Conservation (phyloP, 2,888 invertebrate genomes). For the Salticus scenicus region DNA sequence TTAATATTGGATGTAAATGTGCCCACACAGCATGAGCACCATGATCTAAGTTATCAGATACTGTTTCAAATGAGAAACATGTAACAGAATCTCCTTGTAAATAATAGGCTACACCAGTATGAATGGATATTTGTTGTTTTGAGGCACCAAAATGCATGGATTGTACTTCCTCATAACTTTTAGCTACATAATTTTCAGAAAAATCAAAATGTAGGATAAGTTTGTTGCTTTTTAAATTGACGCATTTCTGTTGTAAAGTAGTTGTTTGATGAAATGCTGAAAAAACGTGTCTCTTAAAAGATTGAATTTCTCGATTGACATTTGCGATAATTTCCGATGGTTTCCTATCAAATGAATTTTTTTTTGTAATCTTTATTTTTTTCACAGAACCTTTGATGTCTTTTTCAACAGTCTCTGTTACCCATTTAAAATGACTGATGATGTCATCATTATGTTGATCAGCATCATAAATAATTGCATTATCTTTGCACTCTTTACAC, state of each 20-base stretch:
- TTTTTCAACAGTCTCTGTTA: not conserved
- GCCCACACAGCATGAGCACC: slow-evolving; percentile 13
- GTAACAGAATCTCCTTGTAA: not conserved
- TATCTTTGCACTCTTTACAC: not conserved
- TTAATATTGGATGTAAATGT: not conserved
- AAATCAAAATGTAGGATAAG: not conserved
- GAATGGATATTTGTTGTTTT: not conserved
- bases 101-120: not conserved
- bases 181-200: not conserved
- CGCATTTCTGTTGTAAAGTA: not conserved
- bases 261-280: not conserved
- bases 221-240: not conserved
- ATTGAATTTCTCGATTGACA: not conserved
- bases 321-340: not conserved
- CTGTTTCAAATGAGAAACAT: not conserved
- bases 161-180: slow-evolving; percentile 5
- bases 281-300: slow-evolving; percentile 4
- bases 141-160: slow-evolving; percentile 5
- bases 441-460: not conserved
- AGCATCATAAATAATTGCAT: too few species aligned
- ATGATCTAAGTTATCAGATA: not conserved
- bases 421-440: not conserved
- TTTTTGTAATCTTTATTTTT: not conserved
- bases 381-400: not conserved
- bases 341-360: too few species aligned